Evolutionary conservation across 2,888 invertebrate species (phyloP).

Genomic region (Podotricha telesiphe): DNA sequence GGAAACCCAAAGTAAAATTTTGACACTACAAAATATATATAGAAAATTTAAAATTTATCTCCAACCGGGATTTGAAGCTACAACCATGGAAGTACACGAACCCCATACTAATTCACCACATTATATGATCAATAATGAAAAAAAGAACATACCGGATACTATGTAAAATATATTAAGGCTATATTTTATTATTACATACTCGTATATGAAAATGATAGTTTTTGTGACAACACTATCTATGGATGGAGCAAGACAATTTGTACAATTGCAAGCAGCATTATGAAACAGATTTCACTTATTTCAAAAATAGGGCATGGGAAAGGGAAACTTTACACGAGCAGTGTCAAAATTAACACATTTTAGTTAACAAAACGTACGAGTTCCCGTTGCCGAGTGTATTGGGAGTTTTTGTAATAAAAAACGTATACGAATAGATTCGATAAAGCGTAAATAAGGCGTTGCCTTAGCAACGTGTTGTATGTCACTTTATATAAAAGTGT

Average conservation of each 20-base stretch:
- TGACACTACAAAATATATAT: no score
- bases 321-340: conserved; percentile 19
- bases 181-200: neutral
- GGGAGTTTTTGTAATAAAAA: neutral
- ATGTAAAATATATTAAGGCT: neutral
- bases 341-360: conserved; percentile 44
- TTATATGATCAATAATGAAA: neutral
- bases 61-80: neutral
- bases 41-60: no score
- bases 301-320: conserved; percentile 26
- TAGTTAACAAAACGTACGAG: neutral
- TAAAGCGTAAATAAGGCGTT: no score
- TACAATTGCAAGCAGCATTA: conserved; percentile 27
- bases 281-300: conserved; percentile 37
- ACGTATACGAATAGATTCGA: neutral
- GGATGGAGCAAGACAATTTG: neutral
- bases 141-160: neutral
- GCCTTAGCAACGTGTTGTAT: neutral
- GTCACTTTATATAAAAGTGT: no score
- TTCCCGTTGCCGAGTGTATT: neutral
- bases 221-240: neutral
- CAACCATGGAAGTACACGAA: no score
- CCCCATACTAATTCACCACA: neutral
- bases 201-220: neutral
- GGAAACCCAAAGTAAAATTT: no score